Base-by-base conservation (phyloP, 2,797 vertebrate genomes). In the Phrynocephalus guinanensis region DNA sequence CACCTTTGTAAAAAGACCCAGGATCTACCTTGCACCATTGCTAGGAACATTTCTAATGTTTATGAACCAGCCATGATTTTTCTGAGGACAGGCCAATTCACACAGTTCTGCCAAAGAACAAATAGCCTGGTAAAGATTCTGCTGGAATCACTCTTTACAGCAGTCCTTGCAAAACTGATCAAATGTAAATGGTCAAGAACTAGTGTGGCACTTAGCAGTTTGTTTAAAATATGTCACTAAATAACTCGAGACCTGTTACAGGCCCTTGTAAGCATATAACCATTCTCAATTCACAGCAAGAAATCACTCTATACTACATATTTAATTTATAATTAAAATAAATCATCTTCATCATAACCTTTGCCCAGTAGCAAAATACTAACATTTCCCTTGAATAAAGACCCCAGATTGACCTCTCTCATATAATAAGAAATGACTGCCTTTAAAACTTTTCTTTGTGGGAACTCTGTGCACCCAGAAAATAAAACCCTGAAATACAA, bases 331-430 rank as follows among this genome's bases (percentile, higher is more conserved):
- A 82, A 95, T 95, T 93, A 20, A 91, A 97, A 95, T 96, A 97
- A 95, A 80, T 94, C 96, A 96, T 94, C 93, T 95, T 78, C 24
- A 88, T 96, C 93, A 95, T 95, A 91, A 79, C 92, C 93, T 96
- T 95, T 92, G 94, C 91, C 94, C 93, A 94, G 93, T 95, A 96
- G 92, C 93, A 93, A 96, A 96, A 93, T 95, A 95, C 93, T 60
- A 84, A 95, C 94, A 95, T 94, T 88, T 92, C 92, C 93, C 92
- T 92, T 90, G 95, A 96, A 92, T 92, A 88, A 93, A 95, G 88
- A 92, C 88, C 91, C 94, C 91, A 90, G 90, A 90, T 92, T 82
- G 82, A 91, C 92, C 94, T 70, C 92, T 95, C 93, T 84, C 82
- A 92, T 93, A 93, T 63, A 93, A 91, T 90, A 92, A 90, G 92